Conservation (phyloP, 1,140 invertebrate genomes). For the Wasmannia auropunctata region DNA sequence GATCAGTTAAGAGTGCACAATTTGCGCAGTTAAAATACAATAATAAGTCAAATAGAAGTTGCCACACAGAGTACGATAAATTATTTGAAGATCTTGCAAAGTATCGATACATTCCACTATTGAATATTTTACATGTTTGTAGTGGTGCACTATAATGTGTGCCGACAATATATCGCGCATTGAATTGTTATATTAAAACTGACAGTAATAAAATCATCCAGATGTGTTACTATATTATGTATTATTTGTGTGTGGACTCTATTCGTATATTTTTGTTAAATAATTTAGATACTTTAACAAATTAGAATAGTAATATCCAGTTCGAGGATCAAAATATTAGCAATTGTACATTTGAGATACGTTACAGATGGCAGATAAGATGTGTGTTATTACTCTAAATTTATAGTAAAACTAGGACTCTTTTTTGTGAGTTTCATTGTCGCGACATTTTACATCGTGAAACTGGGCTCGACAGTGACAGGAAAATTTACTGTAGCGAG, state of each 20-base stretch:
- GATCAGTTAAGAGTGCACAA: background rate
- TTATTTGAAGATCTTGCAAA: background rate
- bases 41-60: background rate
- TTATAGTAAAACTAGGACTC: background rate
- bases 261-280: background rate
- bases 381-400: background rate
- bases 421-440: slow-evolving; percentile 14
- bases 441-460: background rate
- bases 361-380: background rate
- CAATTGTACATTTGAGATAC: background rate
- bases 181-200: background rate
- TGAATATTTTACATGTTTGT: background rate
- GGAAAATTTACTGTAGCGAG: slow-evolving; percentile 11
- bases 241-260: background rate
- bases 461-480: slow-evolving; percentile 3
- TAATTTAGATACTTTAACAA: background rate
- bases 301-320: background rate
- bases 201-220: background rate
- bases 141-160: background rate
- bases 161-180: background rate
- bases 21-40: background rate
- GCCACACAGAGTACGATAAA: background rate
- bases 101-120: background rate
- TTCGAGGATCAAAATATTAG: background rate
- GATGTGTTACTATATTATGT: background rate